These are phyloP conservation scores for Sparidentex hasta DNA, from an alignment of 2,797 vertebrate species.

Conservation along the genomic window DNA sequence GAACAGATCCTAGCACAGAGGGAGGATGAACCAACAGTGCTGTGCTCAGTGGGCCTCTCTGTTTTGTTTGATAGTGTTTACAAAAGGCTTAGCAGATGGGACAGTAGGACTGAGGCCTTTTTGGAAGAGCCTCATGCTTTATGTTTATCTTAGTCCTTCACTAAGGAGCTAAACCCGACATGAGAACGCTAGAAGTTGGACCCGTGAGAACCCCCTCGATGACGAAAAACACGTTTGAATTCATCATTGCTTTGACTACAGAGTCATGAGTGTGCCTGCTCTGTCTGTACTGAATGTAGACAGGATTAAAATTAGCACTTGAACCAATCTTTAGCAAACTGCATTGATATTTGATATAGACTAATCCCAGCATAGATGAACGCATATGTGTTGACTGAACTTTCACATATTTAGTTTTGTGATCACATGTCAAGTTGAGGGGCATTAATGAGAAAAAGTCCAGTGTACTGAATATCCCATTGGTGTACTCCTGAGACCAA, in stretches of 20 bases:
- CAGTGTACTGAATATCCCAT: slow-evolving; percentile 11
- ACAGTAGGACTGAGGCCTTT: slow-evolving; percentile 33
- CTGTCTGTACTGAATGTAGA: neutral
- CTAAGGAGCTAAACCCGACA: slow-evolving; percentile 29
- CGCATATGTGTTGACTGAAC: slow-evolving; percentile 5
- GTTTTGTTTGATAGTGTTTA: slow-evolving; percentile 63
- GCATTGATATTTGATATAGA: slow-evolving; percentile 15
- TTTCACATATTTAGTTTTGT: slow-evolving; percentile 24
- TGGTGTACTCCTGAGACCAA: slow-evolving; percentile 21
- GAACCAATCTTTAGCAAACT: slow-evolving; percentile 8
- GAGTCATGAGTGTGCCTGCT: neutral
- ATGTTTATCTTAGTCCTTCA: slow-evolving; percentile 36
- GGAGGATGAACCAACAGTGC: slow-evolving; percentile 30
- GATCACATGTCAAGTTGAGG: slow-evolving; percentile 25
- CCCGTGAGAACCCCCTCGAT: slow-evolving; percentile 9
- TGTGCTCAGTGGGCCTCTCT: slow-evolving; percentile 43
- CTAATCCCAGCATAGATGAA: slow-evolving; percentile 7
- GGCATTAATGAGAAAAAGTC: slow-evolving; percentile 21
- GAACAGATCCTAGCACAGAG: slow-evolving; percentile 22
- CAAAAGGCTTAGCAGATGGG: slow-evolving; percentile 61
- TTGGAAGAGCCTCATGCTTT: slow-evolving; percentile 40
- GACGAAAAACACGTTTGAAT: slow-evolving; percentile 43
- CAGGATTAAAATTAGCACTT: slow-evolving; percentile 10
- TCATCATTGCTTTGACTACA: slow-evolving; percentile 17
- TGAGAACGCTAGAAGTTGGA: slow-evolving; percentile 9